Conservation (phyloP, 2,797 vertebrate genomes). For the Gymnoscopelus microlampas region DNA sequence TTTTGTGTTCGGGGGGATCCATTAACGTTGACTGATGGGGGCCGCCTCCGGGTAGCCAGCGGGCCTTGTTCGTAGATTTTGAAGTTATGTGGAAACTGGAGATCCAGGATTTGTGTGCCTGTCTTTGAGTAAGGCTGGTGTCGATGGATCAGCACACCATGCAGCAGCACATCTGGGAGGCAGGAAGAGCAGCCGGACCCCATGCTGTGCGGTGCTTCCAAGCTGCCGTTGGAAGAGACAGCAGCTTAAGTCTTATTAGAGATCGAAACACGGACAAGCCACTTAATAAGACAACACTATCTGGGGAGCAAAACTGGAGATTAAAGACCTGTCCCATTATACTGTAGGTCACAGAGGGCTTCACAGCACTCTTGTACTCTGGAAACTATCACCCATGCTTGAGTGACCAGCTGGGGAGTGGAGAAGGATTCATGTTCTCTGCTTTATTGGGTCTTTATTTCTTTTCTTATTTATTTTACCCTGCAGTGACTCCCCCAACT, state of each 20-base stretch:
- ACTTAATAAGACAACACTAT: slow-evolving; percentile 77
- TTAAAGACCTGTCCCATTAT: slow-evolving; percentile 70
- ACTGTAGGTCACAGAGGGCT: slow-evolving; percentile 57
- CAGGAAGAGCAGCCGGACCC: slow-evolving; percentile 52
- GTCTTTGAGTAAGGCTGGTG: slow-evolving; percentile 45
- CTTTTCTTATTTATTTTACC: neutral
- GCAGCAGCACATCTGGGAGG: slow-evolving; percentile 22
- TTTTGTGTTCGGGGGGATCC: slow-evolving; percentile 31
- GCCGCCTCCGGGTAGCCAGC: slow-evolving; percentile 46
- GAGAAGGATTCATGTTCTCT: slow-evolving; percentile 45
- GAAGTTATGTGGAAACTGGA: slow-evolving; percentile 35
- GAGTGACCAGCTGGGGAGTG: slow-evolving; percentile 53
- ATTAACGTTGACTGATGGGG: slow-evolving; percentile 53
- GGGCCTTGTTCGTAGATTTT: slow-evolving; percentile 57
- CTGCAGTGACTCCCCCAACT: slow-evolving; percentile 32
- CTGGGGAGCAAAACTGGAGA: slow-evolving; percentile 70
- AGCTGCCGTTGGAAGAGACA: slow-evolving; percentile 65
- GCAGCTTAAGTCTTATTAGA: slow-evolving; percentile 76
- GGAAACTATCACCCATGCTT: slow-evolving; percentile 68
- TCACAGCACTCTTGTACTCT: slow-evolving; percentile 64
- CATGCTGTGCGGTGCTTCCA: slow-evolving; percentile 50
- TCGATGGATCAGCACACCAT: slow-evolving; percentile 60
- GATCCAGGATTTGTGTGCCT: slow-evolving; percentile 44
- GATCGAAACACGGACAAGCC: slow-evolving; percentile 72
- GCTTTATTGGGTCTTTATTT: slow-evolving; percentile 32